Evolutionary conservation across 2,113 vertebrate species (phyloP).

Genomic region (Pangasianodon hypophthalmus): DNA sequence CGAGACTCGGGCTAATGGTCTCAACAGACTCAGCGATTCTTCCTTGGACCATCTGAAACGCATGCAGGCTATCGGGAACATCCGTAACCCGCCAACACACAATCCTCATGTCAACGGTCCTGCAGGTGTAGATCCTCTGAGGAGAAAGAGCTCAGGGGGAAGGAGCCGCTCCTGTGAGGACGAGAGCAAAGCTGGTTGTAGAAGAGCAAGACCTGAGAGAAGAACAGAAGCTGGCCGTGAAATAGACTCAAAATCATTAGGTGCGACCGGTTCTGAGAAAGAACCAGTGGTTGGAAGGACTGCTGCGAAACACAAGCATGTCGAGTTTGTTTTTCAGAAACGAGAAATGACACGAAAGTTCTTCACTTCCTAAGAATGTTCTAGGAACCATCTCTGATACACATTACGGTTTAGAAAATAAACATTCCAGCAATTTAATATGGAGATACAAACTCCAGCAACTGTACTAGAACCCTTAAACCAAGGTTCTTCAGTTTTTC

Average conservation of each 20-base stretch:
- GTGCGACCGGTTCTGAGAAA: conserved; percentile 60
- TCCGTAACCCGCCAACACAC: conserved; percentile 61
- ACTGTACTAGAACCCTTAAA: not conserved
- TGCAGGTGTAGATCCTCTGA: not conserved
- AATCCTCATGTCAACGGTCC: conserved; percentile 23
- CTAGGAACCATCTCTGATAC: not conserved
- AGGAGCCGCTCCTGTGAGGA: conserved; percentile 41
- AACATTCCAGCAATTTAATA: not conserved
- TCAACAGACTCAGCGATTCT: conserved; percentile 58
- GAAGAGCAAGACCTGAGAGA: conserved; percentile 38
- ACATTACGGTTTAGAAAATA: not conserved
- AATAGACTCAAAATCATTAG: conserved; percentile 57
- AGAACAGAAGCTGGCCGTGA: conserved; percentile 26
- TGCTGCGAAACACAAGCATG: conserved; percentile 59
- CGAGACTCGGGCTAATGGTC: conserved; percentile 63
- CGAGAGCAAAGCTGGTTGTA: conserved; percentile 21
- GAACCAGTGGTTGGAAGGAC: conserved; percentile 10
- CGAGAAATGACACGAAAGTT: not conserved
- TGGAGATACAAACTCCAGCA: not conserved
- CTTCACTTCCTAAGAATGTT: not conserved
- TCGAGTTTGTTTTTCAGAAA: conserved; percentile 66
- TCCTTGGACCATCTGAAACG: conserved; percentile 63
- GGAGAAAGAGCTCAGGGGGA: conserved; percentile 25
- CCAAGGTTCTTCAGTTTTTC: not conserved
- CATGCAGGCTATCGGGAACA: conserved; percentile 74